A percentile compares a stretch with the other conserved stretches of the same genome.
Evolutionary conservation across 1,140 invertebrate genomes (phyloP).

Genomic region (Calosoma granatense): DNA sequence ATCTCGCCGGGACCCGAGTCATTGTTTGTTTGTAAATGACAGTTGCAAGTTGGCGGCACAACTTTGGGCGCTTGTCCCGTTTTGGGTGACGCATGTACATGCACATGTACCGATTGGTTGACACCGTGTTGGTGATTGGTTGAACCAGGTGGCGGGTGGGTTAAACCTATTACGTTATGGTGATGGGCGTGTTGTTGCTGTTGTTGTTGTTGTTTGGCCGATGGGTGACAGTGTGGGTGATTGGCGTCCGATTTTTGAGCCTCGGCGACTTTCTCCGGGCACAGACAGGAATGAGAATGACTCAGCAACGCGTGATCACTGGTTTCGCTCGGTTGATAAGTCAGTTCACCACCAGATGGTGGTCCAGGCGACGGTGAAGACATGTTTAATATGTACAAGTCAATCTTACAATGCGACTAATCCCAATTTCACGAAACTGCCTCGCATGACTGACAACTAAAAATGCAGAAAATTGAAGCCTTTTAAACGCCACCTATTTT

Average conservation of each 20-base stretch:
- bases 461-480: neutral
- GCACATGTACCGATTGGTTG: conserved; percentile 24
- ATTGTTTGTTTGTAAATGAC: conserved; percentile 23
- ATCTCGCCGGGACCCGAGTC: conserved; percentile 11
- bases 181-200: conserved; percentile 15
- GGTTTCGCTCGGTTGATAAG: conserved; percentile 28
- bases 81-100: conserved; percentile 25
- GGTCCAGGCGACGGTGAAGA: conserved; percentile 28
- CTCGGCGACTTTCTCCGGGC: conserved; percentile 19
- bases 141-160: conserved; percentile 15
- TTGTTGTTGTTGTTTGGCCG: neutral
- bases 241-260: conserved; percentile 18
- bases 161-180: conserved; percentile 20
- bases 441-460: neutral
- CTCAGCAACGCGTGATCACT: conserved; percentile 25
- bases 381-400: conserved; percentile 16
- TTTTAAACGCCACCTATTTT: neutral
- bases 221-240: conserved; percentile 14
- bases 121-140: conserved; percentile 21
- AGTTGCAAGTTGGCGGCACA: conserved; percentile 19
- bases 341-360: conserved; percentile 22
- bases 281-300: conserved; percentile 24
- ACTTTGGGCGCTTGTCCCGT: conserved; percentile 18
- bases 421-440: too few relatives aligned
- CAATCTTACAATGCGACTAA: neutral